Evolutionary conservation across 2,113 vertebrate genomes (phyloP).

Genomic region (Calyptomena viridis): DNA sequence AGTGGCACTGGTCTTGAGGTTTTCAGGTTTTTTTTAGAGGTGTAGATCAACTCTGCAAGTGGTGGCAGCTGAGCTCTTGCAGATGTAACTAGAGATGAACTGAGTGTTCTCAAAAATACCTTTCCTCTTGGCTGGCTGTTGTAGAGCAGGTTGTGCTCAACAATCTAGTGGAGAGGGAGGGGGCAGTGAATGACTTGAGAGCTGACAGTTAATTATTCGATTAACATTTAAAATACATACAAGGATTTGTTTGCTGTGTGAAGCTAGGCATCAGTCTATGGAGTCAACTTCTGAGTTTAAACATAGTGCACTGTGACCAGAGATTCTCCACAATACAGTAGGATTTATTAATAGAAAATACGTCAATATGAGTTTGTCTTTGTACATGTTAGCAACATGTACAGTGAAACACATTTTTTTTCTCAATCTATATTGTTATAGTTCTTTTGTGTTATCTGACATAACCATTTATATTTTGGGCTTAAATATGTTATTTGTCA

Average conservation of each 20-base stretch:
- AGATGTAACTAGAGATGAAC: background rate
- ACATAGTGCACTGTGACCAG: conserved; percentile 53
- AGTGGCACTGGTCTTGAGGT: background rate
- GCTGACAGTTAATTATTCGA: fast-evolving
- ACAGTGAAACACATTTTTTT: conserved; percentile 38
- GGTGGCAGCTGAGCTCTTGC: background rate
- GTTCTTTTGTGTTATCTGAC: conserved; percentile 58
- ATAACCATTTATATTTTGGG: conserved; percentile 63
- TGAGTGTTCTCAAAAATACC: background rate
- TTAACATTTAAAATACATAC: background rate
- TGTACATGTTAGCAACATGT: conserved; percentile 55
- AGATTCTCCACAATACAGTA: conserved; percentile 42
- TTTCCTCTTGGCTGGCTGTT: background rate
- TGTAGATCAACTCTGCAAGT: background rate
- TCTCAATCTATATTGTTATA: conserved; percentile 46
- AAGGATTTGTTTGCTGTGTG: background rate
- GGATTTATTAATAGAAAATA: conserved; percentile 60
- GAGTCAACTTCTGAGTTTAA: background rate
- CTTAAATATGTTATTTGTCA: conserved; percentile 55
- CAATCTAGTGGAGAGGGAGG: background rate
- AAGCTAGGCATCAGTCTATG: background rate
- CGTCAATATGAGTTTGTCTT: conserved; percentile 37
- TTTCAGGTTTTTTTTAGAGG: background rate
- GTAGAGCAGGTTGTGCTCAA: background rate
- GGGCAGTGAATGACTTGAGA: background rate